Percentiles rank a stretch among this genome's conserved stretches.
Conservation (phyloP, 23 tunicate species). For the Styela plicata region DNA sequence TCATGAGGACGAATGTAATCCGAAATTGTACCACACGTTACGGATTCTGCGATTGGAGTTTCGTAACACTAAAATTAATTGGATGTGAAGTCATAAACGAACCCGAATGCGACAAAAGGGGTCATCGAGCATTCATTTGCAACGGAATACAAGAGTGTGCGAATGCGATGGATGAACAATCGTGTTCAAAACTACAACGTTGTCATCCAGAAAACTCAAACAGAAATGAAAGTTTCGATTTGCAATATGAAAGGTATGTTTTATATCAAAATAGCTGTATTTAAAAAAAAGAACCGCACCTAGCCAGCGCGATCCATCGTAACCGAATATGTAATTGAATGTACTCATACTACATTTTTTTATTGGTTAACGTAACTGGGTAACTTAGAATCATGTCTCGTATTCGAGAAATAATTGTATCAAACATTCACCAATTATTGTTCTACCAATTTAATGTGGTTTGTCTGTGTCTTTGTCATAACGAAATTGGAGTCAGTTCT, state of each 20-base stretch:
- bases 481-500: no score
- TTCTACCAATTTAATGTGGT: no score
- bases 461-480: no score
- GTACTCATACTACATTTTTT: no score
- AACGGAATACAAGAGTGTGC: constrained; percentile 3
- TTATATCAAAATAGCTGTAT: no score
- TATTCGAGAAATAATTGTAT: no score
- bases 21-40: constrained; percentile 17
- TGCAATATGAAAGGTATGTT: background rate
- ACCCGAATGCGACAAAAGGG: constrained; percentile 2
- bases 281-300: no score
- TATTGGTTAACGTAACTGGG: no score
- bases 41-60: background rate
- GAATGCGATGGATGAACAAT: constrained; percentile 4
- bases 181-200: background rate
- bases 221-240: background rate
- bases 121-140: background rate
- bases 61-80: background rate
- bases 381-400: no score
- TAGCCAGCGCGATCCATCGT: no score
- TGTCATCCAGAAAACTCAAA: background rate
- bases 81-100: background rate
- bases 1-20: constrained; percentile 58
- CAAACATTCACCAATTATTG: no score
- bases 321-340: no score